Evolutionary conservation across 23 tunicate species (phyloP).

Genomic region (Clavelina lepadiformis): DNA sequence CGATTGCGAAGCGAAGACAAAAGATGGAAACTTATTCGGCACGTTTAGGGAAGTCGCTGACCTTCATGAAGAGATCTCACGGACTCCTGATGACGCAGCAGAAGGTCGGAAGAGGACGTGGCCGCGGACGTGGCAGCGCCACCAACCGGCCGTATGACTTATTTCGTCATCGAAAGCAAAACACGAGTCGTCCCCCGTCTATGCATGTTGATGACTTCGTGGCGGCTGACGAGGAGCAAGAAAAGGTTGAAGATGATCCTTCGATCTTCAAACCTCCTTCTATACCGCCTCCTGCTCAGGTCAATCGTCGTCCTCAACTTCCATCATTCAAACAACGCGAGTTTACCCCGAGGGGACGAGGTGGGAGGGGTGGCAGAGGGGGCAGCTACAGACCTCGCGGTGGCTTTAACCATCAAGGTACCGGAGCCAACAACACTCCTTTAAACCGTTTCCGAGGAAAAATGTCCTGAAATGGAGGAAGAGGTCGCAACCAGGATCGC

Average conservation of each 20-base stretch:
- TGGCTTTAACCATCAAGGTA: constrained; percentile 6
- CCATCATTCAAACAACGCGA: constrained; percentile 42
- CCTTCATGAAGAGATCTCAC: constrained; percentile 84
- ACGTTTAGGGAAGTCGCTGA: constrained; percentile 53
- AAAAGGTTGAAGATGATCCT: constrained; percentile 6
- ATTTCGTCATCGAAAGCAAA: constrained; percentile 91
- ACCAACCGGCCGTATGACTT: constrained; percentile 69
- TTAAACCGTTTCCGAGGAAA: constrained; percentile 12
- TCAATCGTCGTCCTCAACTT: constrained; percentile 34
- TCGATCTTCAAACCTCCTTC: constrained; percentile 27
- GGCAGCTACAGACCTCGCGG: constrained; percentile 20
- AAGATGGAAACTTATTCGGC: constrained; percentile 67
- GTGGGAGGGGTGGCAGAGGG: constrained; percentile 54
- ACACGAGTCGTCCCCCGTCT: constrained; percentile 94
- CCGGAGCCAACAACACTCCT: constrained; percentile 8
- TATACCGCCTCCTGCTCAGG: constrained; percentile 26
- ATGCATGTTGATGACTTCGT: constrained; percentile 96
- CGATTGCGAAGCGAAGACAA: constrained; percentile 40
- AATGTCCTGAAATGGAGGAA: constrained; percentile 4
- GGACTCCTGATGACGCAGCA: constrained; percentile 50
- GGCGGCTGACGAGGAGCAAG: constrained; percentile 86
- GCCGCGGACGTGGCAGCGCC: constrained; percentile 61
- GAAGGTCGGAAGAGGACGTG: constrained; percentile 42
- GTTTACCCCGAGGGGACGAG: constrained; percentile 48
- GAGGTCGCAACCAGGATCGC: constrained; percentile 37